These are phyloP conservation scores for Lasioglossum zephyrum DNA, from an alignment of 2,888 invertebrate genomes.

Conservation along the genomic window DNA sequence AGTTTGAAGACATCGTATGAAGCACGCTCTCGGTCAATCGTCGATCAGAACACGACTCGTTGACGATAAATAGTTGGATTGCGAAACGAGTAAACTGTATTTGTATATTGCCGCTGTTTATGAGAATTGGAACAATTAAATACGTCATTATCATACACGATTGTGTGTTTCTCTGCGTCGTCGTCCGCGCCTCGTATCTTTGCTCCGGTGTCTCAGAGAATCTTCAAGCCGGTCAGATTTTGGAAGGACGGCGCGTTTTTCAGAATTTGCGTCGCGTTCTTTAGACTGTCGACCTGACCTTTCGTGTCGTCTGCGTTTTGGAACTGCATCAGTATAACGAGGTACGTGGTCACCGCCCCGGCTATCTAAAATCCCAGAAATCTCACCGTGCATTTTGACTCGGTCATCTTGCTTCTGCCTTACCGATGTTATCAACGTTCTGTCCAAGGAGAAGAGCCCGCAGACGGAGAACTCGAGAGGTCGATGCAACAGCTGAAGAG, in stretches of 20 bases:
- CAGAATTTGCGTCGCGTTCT: constrained; percentile 77
- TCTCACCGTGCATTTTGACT: background rate
- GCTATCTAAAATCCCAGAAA: constrained; percentile 84
- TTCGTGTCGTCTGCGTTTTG: constrained; percentile 86
- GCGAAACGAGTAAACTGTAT: constrained; percentile 67
- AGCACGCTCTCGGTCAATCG: constrained; percentile 66
- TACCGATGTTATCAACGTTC: constrained; percentile 87
- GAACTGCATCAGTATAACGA: constrained; percentile 87
- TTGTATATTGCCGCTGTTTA: constrained; percentile 73
- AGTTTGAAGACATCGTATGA: constrained; percentile 69
- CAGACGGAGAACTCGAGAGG: constrained; percentile 86
- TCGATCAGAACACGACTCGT: constrained; percentile 52
- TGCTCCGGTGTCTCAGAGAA: background rate
- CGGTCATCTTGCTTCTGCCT: background rate
- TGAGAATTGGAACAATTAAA: constrained; percentile 72
- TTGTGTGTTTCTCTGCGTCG: constrained; percentile 45
- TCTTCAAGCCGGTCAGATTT: constrained; percentile 64
- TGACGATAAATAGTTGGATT: constrained; percentile 61
- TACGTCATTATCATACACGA: constrained; percentile 72
- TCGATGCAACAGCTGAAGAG: constrained; percentile 86
- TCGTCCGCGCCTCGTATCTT: background rate
- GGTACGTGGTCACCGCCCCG: constrained; percentile 87
- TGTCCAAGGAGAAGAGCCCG: constrained; percentile 86
- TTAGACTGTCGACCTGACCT: constrained; percentile 71
- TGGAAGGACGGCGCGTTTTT: constrained; percentile 71